A percentile compares a stretch with the other conserved stretches of the same genome.
Evolutionary conservation across 2,113 vertebrate species (phyloP).

Genomic region (Actinemys pallida): DNA sequence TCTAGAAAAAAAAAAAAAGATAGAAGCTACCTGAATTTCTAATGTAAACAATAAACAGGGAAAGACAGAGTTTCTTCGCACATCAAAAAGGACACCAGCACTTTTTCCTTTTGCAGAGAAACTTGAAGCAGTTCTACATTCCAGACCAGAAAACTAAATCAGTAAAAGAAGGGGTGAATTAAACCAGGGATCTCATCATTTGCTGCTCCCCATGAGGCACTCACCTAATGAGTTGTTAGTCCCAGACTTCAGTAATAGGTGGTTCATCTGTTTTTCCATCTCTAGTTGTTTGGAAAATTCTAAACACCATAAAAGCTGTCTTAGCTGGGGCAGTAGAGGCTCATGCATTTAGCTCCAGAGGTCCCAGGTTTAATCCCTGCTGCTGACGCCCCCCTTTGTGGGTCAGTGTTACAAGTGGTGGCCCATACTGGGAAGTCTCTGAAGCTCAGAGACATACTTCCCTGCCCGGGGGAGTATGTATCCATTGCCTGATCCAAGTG

Average conservation of each 20-base stretch:
- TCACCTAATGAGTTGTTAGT: not conserved
- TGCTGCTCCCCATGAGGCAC: not conserved
- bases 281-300: not conserved
- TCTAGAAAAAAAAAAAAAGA: not conserved
- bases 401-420: too few relatives aligned
- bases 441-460: too few relatives aligned
- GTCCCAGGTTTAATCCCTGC: too few relatives aligned
- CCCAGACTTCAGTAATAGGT: not conserved
- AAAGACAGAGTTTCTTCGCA: not conserved
- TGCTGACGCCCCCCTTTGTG: too few relatives aligned
- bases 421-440: too few relatives aligned
- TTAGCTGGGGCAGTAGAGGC: too few relatives aligned
- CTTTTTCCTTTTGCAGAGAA: constrained; percentile 37
- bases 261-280: not conserved
- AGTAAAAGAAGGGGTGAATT: not conserved
- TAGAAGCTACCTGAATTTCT: not conserved
- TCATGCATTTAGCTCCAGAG: too few relatives aligned
- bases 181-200: not conserved
- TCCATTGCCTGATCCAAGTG: too few relatives aligned
- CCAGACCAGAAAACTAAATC: not conserved
- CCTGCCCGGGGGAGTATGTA: too few relatives aligned
- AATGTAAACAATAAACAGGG: constrained; percentile 18
- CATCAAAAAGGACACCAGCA: not conserved
- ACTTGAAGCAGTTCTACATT: not conserved
- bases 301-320: not conserved